Evolutionary conservation across 64 coral and sea anemone species (phyloP).

Genomic region (Anthopleura sola): DNA sequence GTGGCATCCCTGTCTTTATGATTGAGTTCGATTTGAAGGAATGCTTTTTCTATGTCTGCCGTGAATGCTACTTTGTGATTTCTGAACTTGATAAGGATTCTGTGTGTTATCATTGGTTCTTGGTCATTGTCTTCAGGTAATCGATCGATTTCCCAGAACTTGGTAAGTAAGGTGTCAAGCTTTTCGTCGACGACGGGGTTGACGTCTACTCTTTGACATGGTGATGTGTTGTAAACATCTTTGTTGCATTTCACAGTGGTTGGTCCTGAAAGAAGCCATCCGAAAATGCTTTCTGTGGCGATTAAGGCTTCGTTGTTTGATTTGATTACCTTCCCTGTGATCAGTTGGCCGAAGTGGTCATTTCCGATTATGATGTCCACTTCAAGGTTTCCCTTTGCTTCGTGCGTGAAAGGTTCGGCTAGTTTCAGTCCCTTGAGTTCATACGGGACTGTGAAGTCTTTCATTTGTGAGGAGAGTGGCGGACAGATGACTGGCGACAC

Average conservation of each 20-base stretch:
- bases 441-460: neutral
- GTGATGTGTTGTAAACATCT: neutral
- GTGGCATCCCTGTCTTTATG: slow-evolving; percentile 35
- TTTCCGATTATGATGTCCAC: slow-evolving; percentile 69
- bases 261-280: slow-evolving; percentile 59
- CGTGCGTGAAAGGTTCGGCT: neutral
- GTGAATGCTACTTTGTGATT: slow-evolving; percentile 10
- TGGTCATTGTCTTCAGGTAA: too few relatives aligned
- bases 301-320: slow-evolving; percentile 28
- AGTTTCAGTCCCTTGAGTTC: neutral
- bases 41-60: slow-evolving; percentile 39
- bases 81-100: slow-evolving; percentile 21
- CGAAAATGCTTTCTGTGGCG: slow-evolving; percentile 52
- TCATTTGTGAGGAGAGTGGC: neutral
- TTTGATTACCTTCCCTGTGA: slow-evolving; percentile 38
- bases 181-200: neutral
- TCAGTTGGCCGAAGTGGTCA: slow-evolving; percentile 41
- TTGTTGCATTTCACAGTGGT: too few relatives aligned
- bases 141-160: slow-evolving; percentile 57
- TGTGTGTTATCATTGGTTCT: too few relatives aligned
- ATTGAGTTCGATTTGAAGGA: slow-evolving; percentile 29
- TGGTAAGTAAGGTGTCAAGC: slow-evolving; percentile 1
- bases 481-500: too few relatives aligned
- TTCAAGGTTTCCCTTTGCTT: neutral
- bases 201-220: neutral